phyloP scores from a whole-genome alignment of 2,888 invertebrate species.

The Heliconius aoede region DNA sequence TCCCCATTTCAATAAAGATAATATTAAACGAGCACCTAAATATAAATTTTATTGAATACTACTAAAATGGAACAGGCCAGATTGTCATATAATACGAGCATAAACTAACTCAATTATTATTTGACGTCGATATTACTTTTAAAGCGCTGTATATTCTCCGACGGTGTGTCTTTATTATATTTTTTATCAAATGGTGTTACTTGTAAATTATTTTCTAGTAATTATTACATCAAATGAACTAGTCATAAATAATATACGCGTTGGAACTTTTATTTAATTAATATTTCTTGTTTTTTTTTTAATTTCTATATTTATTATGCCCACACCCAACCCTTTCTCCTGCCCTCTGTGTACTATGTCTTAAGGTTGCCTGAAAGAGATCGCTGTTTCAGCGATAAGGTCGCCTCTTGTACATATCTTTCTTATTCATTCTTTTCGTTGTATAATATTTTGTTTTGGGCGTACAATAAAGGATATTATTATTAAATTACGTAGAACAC shows the following conservation, averaged over 20 bases:
- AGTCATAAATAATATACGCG: neutral
- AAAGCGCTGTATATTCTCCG: neutral
- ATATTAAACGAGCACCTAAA: constrained; percentile 38
- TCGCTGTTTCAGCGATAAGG: no score
- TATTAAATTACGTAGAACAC: constrained; percentile 1
- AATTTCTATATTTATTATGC: no score
- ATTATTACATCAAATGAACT: neutral
- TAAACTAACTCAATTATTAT: constrained; percentile 21
- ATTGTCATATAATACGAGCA: constrained; percentile 33
- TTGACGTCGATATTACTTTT: constrained; percentile 1
- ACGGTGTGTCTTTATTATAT: neutral
- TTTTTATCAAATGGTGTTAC: neutral
- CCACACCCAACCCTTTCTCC: no score
- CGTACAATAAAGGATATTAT: no score
- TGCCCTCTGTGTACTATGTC: no score
- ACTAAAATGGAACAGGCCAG: constrained; percentile 31
- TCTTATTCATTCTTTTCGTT: no score
- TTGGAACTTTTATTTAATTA: no score
- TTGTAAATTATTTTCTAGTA: neutral
- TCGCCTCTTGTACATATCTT: no score
- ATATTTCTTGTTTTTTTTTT: no score
- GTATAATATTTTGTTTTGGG: no score
- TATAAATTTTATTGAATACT: constrained; percentile 40
- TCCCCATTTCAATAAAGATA: constrained; percentile 41
- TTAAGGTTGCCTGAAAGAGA: no score